Percentiles rank a stretch among this genome's conserved stretches.
phyloP scores from a whole-genome alignment of 1,140 invertebrate species.

The Magallana angulata region DNA sequence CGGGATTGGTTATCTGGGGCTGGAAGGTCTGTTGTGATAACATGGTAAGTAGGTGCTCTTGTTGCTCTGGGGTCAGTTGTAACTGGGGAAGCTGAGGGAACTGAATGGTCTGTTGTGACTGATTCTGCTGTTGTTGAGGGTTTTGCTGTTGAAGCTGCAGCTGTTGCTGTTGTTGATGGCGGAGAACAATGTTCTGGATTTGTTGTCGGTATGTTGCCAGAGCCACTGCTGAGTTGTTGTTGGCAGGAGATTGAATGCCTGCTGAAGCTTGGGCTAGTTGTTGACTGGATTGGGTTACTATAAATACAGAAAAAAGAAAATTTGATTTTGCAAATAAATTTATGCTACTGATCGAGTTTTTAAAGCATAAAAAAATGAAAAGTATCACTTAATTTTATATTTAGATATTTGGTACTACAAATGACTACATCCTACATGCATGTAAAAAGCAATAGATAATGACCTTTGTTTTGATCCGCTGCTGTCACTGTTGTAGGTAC shows the following conservation, averaged over 20 bases:
- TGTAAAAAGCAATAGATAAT: neutral
- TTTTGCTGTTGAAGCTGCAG: slow-evolving; percentile 67
- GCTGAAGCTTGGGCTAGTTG: slow-evolving; percentile 42
- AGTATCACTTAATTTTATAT: neutral
- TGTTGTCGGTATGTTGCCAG: slow-evolving; percentile 56
- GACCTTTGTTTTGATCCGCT: slow-evolving; percentile 51
- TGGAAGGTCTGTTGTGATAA: slow-evolving; percentile 64
- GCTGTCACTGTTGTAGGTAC: slow-evolving; percentile 37
- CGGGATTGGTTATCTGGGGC: slow-evolving; percentile 26
- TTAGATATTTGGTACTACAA: no score
- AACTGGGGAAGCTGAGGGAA: slow-evolving; percentile 61
- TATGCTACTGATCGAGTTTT: neutral
- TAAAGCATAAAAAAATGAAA: neutral
- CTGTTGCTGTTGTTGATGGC: slow-evolving; percentile 68
- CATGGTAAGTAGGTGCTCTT: slow-evolving; percentile 80
- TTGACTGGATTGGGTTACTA: slow-evolving; percentile 23
- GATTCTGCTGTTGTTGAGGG: slow-evolving; percentile 59
- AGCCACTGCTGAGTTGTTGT: slow-evolving; percentile 34
- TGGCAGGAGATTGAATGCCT: slow-evolving; percentile 37
- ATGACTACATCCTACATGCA: no score
- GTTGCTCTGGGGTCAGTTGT: slow-evolving; percentile 69
- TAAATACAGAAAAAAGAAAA: neutral
- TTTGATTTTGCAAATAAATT: neutral
- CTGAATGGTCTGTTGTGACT: slow-evolving; percentile 59
- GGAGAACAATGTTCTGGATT: slow-evolving; percentile 48